These are phyloP conservation scores for Buathra laborator DNA, from an alignment of 2,888 invertebrate genomes.

Conservation along the genomic window DNA sequence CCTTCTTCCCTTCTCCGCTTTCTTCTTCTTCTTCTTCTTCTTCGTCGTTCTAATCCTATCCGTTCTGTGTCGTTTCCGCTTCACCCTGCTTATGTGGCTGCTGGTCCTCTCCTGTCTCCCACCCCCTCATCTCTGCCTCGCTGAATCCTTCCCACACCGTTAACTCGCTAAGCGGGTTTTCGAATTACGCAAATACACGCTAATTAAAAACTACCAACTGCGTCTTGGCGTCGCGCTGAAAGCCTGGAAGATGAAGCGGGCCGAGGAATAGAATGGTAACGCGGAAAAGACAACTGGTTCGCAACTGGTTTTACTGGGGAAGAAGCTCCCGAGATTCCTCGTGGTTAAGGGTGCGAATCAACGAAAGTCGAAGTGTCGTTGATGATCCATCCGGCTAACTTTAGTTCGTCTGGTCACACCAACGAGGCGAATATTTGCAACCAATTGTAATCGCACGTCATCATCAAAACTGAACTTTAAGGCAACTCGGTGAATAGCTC, in stretches of 20 bases:
- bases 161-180: constrained; percentile 9
- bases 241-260: not conserved
- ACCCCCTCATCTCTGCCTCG: not conserved
- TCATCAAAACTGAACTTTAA: not conserved
- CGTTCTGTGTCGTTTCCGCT: constrained; percentile 14
- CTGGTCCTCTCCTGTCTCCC: not conserved
- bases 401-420: not conserved
- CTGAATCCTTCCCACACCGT: not conserved
- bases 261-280: not conserved
- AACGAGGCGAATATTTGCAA: not conserved
- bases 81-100: not conserved
- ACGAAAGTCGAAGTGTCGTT: not conserved
- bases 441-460: not conserved
- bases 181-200: constrained; percentile 28
- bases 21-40: constrained; percentile 1
- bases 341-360: not conserved
- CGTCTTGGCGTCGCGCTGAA: not conserved
- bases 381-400: not conserved
- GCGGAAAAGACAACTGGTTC: not conserved
- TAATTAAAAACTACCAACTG: constrained; percentile 30
- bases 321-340: not conserved
- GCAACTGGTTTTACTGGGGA: not conserved
- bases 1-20: not conserved
- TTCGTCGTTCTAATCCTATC: constrained; percentile 8
- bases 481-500: not conserved